Base-by-base conservation (phyloP, 2,888 invertebrate species). In the Hydropsyche betteni region DNA sequence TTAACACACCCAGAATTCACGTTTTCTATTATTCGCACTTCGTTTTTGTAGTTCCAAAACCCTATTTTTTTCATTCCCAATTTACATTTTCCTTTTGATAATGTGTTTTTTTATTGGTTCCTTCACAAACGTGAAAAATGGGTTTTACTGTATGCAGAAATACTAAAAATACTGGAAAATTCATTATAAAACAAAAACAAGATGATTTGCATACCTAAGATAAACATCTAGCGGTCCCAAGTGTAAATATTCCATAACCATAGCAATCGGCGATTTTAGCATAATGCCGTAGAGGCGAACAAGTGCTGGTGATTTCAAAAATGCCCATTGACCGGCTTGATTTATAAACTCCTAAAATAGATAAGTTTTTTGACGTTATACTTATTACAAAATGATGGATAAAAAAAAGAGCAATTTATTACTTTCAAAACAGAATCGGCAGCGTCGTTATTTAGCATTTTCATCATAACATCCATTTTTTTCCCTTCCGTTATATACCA, bases 181-280 rank as follows among this genome's bases (percentile, higher is more conserved):
- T 24, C 24, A 24, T 24, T 24, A 24, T 24, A 2, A 24, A 24
- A 24, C 24, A 24, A 24, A 24, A 24, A 24, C 2, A 24, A 24
- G 2, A 24, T 24, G 24, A 24, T 24, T 24, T 24, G 24, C 24
- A 24, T 24, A 85, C 83, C 88, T 86, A 71, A 93, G 86, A 83
- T 93, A 94, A 68, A 86, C 87, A 82, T 96, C 94, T 12, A 97
- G 88, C 0, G 94, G 91, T 64, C 96, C 96, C 52, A 91, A 88
- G 6, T 91, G 90, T 64, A 95, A 88, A 83, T 93, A 92, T 84
- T 97, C 96, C 80, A 94, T 87, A 24, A 96, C 91, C 86, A 96
- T 90, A 0, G 95, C 92, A 38, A 94, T 91, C 4, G 94, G 93
- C 76, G 91, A 91, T 76, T 90, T 90, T 53, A 95, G 86, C 0